phyloP scores from a whole-genome alignment of 2,113 vertebrate species.

The Colius striatus region DNA sequence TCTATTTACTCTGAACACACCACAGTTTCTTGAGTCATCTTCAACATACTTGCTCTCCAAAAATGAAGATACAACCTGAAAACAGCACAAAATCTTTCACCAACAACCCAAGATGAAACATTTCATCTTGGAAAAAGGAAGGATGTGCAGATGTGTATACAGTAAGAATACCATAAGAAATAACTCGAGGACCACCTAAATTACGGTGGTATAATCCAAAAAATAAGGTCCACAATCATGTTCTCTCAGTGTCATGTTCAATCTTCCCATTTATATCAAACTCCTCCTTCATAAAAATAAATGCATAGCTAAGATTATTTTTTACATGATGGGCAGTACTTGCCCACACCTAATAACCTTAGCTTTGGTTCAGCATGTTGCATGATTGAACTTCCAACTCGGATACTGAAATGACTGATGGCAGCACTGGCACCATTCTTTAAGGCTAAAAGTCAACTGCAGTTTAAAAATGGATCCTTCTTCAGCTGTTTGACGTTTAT shows the following conservation, averaged over 20 bases:
- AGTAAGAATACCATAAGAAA: not conserved
- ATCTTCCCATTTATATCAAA: not conserved
- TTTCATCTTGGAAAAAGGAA: not conserved
- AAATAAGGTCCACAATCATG: not conserved
- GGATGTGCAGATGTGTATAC: not conserved
- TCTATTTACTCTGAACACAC: constrained; percentile 84
- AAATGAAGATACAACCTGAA: constrained; percentile 89
- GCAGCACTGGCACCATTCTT: not conserved
- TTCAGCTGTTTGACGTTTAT: not conserved
- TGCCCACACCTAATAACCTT: not conserved
- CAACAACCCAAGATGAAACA: not conserved
- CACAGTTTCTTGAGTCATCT: constrained; percentile 85
- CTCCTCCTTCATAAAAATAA: not conserved
- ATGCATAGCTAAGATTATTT: not conserved
- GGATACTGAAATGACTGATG: not conserved
- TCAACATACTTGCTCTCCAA: constrained; percentile 84
- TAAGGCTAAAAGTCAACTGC: not conserved
- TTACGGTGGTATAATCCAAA: not conserved
- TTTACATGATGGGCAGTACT: not conserved
- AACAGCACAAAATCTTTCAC: constrained; percentile 55
- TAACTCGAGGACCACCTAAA: not conserved
- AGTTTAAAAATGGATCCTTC: not conserved
- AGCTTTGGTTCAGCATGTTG: not conserved
- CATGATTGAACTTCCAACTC: not conserved
- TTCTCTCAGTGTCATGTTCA: not conserved